Percentiles rank a stretch among this genome's conserved stretches.
Conservation (phyloP, 2,113 vertebrate genomes). For the Hippocampus barbouri region DNA sequence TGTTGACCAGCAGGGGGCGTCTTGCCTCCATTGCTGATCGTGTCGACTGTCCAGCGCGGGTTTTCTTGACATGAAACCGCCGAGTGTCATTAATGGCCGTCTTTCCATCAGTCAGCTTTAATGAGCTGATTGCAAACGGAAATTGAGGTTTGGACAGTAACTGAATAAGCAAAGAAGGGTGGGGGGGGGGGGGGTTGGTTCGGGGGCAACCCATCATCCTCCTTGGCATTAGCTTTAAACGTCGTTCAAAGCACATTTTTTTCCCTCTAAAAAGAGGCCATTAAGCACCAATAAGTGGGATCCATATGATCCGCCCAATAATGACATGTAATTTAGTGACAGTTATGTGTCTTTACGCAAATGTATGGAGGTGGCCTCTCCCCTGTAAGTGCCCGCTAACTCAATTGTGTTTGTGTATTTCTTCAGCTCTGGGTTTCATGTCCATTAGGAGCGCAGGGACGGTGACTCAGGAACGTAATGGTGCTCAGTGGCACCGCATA, state of each 20-base stretch:
- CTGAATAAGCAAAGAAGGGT: conserved; percentile 51
- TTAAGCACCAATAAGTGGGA: conserved; percentile 64
- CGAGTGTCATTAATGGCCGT: conserved; percentile 47
- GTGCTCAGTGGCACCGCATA: conserved; percentile 38
- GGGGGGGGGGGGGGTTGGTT: conserved; percentile 11
- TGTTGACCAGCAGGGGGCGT: conserved; percentile 53
- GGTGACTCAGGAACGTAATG: conserved; percentile 54
- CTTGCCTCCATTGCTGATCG: conserved; percentile 31
- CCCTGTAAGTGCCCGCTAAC: conserved; percentile 74
- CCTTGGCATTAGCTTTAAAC: conserved; percentile 47
- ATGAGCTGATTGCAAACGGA: conserved; percentile 55
- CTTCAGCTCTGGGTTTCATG: conserved; percentile 69
- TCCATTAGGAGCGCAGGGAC: conserved; percentile 68
- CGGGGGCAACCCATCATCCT: conserved; percentile 19
- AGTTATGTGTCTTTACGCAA: conserved; percentile 74
- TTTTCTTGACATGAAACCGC: conserved; percentile 19
- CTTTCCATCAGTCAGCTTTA: conserved; percentile 51
- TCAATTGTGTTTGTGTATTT: conserved; percentile 66
- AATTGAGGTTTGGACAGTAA: conserved; percentile 62
- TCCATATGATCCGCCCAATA: conserved; percentile 65
- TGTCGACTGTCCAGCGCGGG: conserved; percentile 4
- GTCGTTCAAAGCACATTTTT: conserved; percentile 34
- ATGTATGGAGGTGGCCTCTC: conserved; percentile 60
- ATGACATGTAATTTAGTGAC: conserved; percentile 71
- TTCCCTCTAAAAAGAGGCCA: conserved; percentile 45